Conservation (phyloP, 2,888 invertebrate species). For the Scelioninae gen. 1 region DNA sequence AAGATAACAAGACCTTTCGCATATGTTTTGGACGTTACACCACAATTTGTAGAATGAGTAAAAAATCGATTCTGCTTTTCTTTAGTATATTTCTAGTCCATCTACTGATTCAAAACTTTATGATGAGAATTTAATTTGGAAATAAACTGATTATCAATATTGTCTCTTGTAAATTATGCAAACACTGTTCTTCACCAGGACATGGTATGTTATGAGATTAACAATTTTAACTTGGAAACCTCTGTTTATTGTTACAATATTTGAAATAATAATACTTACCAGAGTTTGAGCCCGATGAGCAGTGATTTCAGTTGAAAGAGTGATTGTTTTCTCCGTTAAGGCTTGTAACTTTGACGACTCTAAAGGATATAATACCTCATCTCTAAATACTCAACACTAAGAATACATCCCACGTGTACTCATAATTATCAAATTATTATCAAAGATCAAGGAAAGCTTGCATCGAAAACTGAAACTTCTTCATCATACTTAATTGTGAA, state of each 20-base stretch:
- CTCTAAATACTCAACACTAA: too few relatives aligned
- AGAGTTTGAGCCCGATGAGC: neutral
- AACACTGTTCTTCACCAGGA: neutral
- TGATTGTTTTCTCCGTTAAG: too few relatives aligned
- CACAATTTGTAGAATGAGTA: too few relatives aligned
- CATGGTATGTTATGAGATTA: neutral
- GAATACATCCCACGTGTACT: constrained; percentile 12
- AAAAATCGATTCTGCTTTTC: too few relatives aligned
- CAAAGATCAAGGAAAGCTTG: constrained; percentile 33
- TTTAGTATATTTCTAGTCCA: too few relatives aligned
- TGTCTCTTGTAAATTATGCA: neutral
- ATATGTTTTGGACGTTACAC: too few relatives aligned
- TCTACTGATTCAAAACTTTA: too few relatives aligned
- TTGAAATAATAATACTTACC: neutral
- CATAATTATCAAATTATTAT: constrained; percentile 40
- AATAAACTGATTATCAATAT: too few relatives aligned
- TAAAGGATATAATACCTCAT: too few relatives aligned
- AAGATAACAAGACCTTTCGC: too few relatives aligned
- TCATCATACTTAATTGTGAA: constrained; percentile 17
- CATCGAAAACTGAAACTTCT: constrained; percentile 30
- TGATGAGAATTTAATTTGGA: too few relatives aligned
- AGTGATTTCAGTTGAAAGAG: neutral
- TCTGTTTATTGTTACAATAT: neutral
- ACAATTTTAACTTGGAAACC: constrained; percentile 3
- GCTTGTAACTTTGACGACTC: too few relatives aligned